Percentiles rank a stretch among this genome's conserved stretches.
These are phyloP conservation scores for Druon quercuslanigerum DNA, from an alignment of 1,140 invertebrate species.

Conservation along the genomic window DNA sequence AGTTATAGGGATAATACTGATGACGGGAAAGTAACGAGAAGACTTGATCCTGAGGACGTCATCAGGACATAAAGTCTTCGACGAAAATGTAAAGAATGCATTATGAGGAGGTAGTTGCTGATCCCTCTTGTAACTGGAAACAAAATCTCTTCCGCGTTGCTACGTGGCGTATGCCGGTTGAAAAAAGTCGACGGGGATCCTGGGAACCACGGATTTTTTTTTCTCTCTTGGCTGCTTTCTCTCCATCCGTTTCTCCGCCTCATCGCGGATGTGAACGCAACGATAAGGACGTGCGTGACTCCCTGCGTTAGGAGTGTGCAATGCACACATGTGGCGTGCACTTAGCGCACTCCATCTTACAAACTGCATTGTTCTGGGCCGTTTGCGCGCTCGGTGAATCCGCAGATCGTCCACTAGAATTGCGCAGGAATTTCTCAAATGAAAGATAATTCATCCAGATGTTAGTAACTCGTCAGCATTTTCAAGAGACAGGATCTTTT, in stretches of 20 bases:
- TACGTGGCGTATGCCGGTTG: constrained; percentile 44
- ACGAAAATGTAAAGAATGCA: constrained; percentile 24
- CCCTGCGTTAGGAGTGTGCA: constrained; percentile 45
- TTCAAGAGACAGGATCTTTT: neutral
- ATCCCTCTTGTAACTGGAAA: constrained; percentile 22
- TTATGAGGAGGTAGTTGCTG: constrained; percentile 33
- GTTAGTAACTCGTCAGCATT: neutral
- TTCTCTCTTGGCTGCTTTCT: constrained; percentile 57
- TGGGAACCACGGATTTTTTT: constrained; percentile 66
- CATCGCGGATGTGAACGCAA: constrained; percentile 68
- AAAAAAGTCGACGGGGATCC: constrained; percentile 59
- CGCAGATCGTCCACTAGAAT: constrained; percentile 51
- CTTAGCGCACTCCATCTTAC: constrained; percentile 43
- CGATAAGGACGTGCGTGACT: constrained; percentile 69
- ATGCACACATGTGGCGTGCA: constrained; percentile 32
- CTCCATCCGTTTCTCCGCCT: constrained; percentile 63
- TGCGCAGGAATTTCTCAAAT: constrained; percentile 42
- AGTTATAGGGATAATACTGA: neutral
- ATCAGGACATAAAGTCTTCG: neutral
- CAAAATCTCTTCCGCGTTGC: constrained; percentile 58
- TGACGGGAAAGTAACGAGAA: neutral
- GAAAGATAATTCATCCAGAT: neutral
- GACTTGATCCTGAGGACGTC: neutral
- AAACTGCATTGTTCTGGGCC: constrained; percentile 56
- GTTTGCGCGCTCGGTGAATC: constrained; percentile 55